Conservation (phyloP, 2,888 invertebrate species). For the Leptopterna dolabrata region DNA sequence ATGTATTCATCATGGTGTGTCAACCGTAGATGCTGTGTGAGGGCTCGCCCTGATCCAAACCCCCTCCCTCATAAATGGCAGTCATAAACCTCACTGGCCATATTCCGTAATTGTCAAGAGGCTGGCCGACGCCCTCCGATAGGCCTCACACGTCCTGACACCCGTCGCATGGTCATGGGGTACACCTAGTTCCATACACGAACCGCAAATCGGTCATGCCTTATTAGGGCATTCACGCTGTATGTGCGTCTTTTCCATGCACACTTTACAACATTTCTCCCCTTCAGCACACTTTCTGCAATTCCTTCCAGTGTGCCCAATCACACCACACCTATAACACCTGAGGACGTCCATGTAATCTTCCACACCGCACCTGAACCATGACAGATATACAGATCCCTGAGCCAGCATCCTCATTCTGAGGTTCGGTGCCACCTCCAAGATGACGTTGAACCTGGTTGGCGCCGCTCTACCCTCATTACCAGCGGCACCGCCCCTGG, state of each 20-base stretch:
- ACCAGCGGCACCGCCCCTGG: no score
- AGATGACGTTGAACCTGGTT: neutral
- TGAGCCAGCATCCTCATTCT: neutral
- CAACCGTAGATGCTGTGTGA: slow-evolving; percentile 67
- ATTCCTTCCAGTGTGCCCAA: neutral
- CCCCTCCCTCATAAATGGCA: slow-evolving; percentile 68
- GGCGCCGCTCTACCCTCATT: neutral
- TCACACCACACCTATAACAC: neutral
- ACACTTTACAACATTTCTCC: neutral
- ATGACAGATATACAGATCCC: neutral
- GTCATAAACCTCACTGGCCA: slow-evolving; percentile 65
- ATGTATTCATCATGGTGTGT: neutral
- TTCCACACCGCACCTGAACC: neutral
- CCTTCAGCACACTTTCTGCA: neutral
- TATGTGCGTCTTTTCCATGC: no score
- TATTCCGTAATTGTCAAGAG: slow-evolving; percentile 68
- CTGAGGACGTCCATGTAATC: no score
- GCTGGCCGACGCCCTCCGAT: slow-evolving; percentile 73
- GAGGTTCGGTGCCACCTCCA: no score
- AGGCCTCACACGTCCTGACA: slow-evolving; percentile 71
- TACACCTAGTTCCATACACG: no score
- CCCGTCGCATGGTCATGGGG: neutral
- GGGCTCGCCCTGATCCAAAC: slow-evolving; percentile 72
- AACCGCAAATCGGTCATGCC: neutral
- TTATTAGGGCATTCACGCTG: neutral